Percentiles rank a stretch among this genome's conserved stretches.
These are phyloP conservation scores for Anoplius nigerrimus DNA, from an alignment of 2,888 invertebrate genomes.

Conservation along the genomic window DNA sequence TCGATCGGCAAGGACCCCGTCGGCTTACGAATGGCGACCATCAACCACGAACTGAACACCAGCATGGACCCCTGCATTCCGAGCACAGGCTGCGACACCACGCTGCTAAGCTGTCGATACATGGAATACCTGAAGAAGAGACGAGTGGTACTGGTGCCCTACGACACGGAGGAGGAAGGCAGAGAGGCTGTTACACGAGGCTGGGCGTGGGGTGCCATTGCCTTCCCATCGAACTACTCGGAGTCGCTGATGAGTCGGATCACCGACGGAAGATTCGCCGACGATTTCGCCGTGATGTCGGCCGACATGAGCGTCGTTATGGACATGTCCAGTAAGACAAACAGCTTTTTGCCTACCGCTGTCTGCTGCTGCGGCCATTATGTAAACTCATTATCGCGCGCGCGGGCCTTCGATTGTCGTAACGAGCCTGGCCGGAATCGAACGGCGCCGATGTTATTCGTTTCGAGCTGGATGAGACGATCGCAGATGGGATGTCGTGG, in stretches of 20 bases:
- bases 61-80: conserved; percentile 66
- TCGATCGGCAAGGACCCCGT: conserved; percentile 92
- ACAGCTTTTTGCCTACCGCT: too few relatives aligned
- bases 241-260: conserved; percentile 80
- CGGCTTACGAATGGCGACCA: conserved; percentile 85
- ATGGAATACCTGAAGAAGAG: conserved; percentile 82
- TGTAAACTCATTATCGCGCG: neutral
- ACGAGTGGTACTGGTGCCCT: conserved; percentile 81
- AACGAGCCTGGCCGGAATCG: too few relatives aligned
- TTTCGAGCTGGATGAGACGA: too few relatives aligned
- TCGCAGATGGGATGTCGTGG: too few relatives aligned
- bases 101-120: conserved; percentile 86
- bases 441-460: neutral
- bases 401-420: neutral
- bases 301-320: conserved; percentile 84
- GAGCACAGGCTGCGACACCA: conserved; percentile 79
- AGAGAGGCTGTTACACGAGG: conserved; percentile 82
- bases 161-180: conserved; percentile 80
- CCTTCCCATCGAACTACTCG: conserved; percentile 87
- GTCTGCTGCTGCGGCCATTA: neutral
- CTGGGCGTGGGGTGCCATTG: conserved; percentile 85
- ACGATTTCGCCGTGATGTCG: conserved; percentile 78
- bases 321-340: conserved; percentile 88
- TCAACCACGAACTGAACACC: conserved; percentile 84
- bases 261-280: conserved; percentile 78